Evolutionary conservation across 2,797 vertebrate species (phyloP).

Genomic region (Oreochromis mossambicus): DNA sequence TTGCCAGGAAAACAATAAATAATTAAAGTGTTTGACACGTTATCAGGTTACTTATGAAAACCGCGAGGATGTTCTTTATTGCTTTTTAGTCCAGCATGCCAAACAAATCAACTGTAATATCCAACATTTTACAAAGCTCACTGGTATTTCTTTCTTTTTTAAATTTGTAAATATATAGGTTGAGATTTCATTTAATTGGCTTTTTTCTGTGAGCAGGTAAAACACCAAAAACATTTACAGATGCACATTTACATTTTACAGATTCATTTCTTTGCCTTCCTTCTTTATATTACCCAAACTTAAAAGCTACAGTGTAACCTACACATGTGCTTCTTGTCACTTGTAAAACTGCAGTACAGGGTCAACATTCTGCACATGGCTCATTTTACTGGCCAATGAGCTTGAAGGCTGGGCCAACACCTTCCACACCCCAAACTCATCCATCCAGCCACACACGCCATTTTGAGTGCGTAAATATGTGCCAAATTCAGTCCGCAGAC

Average conservation of each 20-base stretch:
- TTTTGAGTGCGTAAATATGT: constrained; percentile 21
- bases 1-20: constrained; percentile 10
- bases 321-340: not conserved
- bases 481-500: not conserved
- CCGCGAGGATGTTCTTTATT: not conserved
- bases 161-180: not conserved
- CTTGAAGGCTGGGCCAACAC: not conserved
- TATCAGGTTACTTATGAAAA: constrained; percentile 10
- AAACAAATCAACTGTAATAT: not conserved
- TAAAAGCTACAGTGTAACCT: rapidly evolving
- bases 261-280: not conserved
- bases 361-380: not conserved
- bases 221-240: not conserved
- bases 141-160: not conserved
- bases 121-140: not conserved
- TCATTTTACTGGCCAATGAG: constrained; percentile 45
- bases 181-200: not conserved
- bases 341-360: not conserved
- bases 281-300: not conserved
- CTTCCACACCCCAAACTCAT: not conserved
- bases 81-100: not conserved
- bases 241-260: not conserved
- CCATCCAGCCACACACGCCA: not conserved
- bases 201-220: not conserved
- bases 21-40: constrained; percentile 23